phyloP scores from a whole-genome alignment of 2,888 invertebrate species.

The Phlogophora meticulosa region DNA sequence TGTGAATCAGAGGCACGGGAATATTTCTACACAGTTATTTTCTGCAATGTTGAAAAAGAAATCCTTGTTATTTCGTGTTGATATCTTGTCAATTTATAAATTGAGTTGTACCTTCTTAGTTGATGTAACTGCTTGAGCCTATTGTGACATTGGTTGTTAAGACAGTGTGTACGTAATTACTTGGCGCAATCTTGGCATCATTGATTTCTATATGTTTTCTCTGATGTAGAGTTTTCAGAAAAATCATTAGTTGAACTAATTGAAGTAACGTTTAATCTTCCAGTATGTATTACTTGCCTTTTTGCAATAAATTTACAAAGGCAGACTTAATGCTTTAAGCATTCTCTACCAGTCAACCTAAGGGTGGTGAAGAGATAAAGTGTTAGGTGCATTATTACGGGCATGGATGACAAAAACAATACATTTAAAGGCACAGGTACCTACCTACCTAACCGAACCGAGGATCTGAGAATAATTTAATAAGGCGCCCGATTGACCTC shows the following conservation, averaged over 20 bases:
- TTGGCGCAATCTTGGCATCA: slow-evolving; percentile 15
- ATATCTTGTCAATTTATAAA: slow-evolving; percentile 44
- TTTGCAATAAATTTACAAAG: too few species aligned
- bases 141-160: slow-evolving; percentile 41
- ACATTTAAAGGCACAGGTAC: too few species aligned
- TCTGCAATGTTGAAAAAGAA: slow-evolving; percentile 27
- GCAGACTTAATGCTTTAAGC: too few species aligned
- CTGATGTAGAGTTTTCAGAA: background rate
- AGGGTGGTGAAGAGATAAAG: too few species aligned
- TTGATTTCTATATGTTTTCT: slow-evolving; percentile 10
- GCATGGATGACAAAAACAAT: too few species aligned
- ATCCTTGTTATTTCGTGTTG: slow-evolving; percentile 44
- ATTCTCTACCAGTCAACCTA: too few species aligned
- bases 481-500: rapidly evolving
- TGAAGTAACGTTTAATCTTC: too few species aligned
- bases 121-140: slow-evolving; percentile 30
- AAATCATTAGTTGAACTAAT: background rate
- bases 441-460: too few species aligned
- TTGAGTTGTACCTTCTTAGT: slow-evolving; percentile 35
- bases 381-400: too few species aligned
- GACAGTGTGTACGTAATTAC: slow-evolving; percentile 26
- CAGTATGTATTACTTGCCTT: too few species aligned
- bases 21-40: slow-evolving; percentile 41
- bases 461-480: background rate
- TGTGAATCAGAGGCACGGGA: slow-evolving; percentile 18